Evolutionary conservation across 2,888 invertebrate genomes (phyloP), one percentile per base, ranked within the genome.

Genomic region (Drosophila austrosaltans): DNA sequence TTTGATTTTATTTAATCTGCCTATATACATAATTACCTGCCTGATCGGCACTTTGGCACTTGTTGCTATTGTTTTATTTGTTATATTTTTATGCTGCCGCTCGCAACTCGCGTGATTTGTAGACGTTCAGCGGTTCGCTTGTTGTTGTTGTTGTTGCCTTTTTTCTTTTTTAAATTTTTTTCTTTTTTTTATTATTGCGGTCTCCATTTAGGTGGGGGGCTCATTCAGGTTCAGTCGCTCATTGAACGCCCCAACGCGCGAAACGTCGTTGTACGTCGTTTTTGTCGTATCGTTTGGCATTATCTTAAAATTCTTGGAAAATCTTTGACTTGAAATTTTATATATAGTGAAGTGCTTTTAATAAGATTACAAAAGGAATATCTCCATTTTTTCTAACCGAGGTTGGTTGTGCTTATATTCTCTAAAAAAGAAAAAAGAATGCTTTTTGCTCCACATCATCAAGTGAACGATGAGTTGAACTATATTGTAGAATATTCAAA

Each of bases 101-200:
- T 79, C 73, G 75, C 83, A 68, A 78, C 78, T 82, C 85, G 85
- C 86, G 85, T 85, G 85, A 79, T 82, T 81, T 69, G 63, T 60
- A 60, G 69, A 61, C 75, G 66, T 69, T 71, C 22, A 56, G 72
- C 58, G 76, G 57, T 53, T 57, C 44, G 36, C 20, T 36, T 36
- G 10, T 36, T 36, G 36, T 36, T 36, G 32, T 6, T 5, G 32
- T 32, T 32, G 7, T 36, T 56, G 44, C 44, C 10, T 39, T 42
- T 57, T 44, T 40, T 25, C 2, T 54, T n/a, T 42, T 40, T 7
- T 53, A 16, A 12, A 20, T 48, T 12, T 25, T 57, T 57, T 44
- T 56, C 36, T 42, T 66, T 16, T 30, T 48, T 42, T 69, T 54
- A 44, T 57, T 28, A 28, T 40, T 59, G 62, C 36, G 62, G 36